These are phyloP conservation scores for Coptodon rendalli DNA, from an alignment of 2,113 vertebrate genomes.

Conservation along the genomic window DNA sequence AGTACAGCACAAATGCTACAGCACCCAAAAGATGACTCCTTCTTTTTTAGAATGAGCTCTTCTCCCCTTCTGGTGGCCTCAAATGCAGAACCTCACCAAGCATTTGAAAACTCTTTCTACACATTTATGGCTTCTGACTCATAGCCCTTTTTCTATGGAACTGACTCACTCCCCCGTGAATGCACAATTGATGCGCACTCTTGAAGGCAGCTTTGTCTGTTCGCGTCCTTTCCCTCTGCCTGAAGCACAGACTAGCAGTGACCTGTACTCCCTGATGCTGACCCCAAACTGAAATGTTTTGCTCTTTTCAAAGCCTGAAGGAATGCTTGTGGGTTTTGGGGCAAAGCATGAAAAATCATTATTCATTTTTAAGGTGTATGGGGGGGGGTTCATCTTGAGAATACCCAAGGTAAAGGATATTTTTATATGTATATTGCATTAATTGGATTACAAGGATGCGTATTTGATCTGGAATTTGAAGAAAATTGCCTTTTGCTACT, in stretches of 20 bases:
- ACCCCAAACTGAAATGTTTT: conserved; percentile 23
- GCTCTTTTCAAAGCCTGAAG: background rate
- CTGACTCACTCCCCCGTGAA: conserved; percentile 27
- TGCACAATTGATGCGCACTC: conserved; percentile 20
- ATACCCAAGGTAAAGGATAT: background rate
- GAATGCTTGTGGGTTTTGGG: background rate
- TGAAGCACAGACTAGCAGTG: conserved; percentile 21
- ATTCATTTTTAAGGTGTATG: background rate
- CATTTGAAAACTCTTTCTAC: conserved; percentile 2
- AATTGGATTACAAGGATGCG: background rate
- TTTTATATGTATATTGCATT: background rate
- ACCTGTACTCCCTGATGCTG: conserved; percentile 34
- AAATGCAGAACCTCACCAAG: background rate
- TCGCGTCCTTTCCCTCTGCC: conserved; percentile 10
- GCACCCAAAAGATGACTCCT: background rate
- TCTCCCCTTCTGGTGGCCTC: background rate
- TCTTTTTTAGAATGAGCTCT: background rate
- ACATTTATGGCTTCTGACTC: conserved; percentile 21
- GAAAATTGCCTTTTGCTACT: background rate
- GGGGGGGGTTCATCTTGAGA: background rate
- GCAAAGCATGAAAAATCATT: background rate
- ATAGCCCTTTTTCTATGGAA: conserved; percentile 5
- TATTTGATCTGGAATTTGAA: background rate
- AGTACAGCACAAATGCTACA: background rate
- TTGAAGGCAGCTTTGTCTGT: conserved; percentile 42